Evolutionary conservation across 2,888 invertebrate species (phyloP), one percentile per base, ranked within the genome.

Genomic region (Acronicta aceris): DNA sequence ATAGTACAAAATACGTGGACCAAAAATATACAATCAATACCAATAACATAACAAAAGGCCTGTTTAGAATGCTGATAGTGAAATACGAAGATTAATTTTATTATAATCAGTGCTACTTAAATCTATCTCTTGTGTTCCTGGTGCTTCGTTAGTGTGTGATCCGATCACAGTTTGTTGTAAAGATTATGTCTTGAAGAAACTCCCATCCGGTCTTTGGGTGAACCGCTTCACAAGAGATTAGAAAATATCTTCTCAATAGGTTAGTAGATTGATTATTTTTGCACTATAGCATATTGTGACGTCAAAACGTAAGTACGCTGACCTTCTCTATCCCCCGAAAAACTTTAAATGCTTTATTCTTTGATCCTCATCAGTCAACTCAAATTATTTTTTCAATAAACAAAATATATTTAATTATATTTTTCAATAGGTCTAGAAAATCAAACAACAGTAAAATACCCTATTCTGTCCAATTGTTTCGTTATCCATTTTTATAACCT

Each of bases 111-210:
- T 78, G 88, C 87, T 89, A 88, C 89, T 89, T 90, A 89, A 87
- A 92, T 89, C 86, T 89, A 88, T 89, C 87, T 87, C 67, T 81
- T 84, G 83, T 88, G 86, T 88, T 85, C 81, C 82, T 83, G 83
- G 85, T 84, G 85, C 85, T 92, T 92, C 92, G 91, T 93, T 93
- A 92, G 91, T 87, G 85, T 85, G 85, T 86, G 90, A 92, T 90
- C 85, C 78, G 89, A 92, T 91, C 91, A 92, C 90, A 91, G 89
- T 93, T 93, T 93, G 91, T 93, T 93, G 92, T 93, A 90, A 93
- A 93, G 92, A 93, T 93, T 93, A 93, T 93, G 93, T 93, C 85
- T 86, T 84, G 87, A 90, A 91, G 93, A 92, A 92, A 89, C 87
- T 87, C 87, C 76, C 92, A 93, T 93, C 94, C 93, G 94, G 93